Evolutionary conservation across 2,113 vertebrate genomes (phyloP).

Genomic region (Phoxinus phoxinus): DNA sequence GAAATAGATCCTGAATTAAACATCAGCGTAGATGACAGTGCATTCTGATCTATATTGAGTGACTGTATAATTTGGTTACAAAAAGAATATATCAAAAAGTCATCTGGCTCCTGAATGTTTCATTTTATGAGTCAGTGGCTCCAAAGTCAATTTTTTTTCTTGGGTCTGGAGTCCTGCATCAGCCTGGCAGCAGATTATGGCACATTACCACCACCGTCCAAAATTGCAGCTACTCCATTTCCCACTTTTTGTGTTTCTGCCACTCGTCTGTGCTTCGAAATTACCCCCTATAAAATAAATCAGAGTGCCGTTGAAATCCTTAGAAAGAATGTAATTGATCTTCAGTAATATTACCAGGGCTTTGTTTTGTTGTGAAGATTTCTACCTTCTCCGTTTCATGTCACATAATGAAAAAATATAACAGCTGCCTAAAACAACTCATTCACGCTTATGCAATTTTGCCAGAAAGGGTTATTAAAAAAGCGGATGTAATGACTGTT

Average conservation of each 20-base stretch:
- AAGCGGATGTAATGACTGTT: slow-evolving; percentile 55
- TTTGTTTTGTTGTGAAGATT: slow-evolving; percentile 62
- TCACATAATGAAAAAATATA: slow-evolving; percentile 74
- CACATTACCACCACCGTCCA: slow-evolving; percentile 30
- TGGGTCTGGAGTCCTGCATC: neutral
- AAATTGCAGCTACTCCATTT: slow-evolving; percentile 40
- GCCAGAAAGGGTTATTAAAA: slow-evolving; percentile 62
- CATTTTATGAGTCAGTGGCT: slow-evolving; percentile 16
- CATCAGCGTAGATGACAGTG: neutral
- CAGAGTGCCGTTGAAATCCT: slow-evolving; percentile 42
- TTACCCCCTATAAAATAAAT: slow-evolving; percentile 37
- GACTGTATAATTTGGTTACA: neutral
- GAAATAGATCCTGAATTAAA: neutral
- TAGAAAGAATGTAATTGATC: slow-evolving; percentile 64
- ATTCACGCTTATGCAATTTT: slow-evolving; percentile 63
- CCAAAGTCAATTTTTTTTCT: neutral
- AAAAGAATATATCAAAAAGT: neutral
- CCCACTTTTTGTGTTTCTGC: slow-evolving; percentile 13
- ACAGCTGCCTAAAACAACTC: slow-evolving; percentile 57
- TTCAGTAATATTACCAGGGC: slow-evolving; percentile 64
- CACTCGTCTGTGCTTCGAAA: slow-evolving; percentile 11
- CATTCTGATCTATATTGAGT: neutral
- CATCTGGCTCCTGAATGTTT: neutral
- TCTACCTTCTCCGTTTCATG: slow-evolving; percentile 56
- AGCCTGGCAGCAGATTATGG: slow-evolving; percentile 33